Evolutionary conservation across 2,113 vertebrate species (phyloP).

Genomic region (Sinocyclocheilus grahami): DNA sequence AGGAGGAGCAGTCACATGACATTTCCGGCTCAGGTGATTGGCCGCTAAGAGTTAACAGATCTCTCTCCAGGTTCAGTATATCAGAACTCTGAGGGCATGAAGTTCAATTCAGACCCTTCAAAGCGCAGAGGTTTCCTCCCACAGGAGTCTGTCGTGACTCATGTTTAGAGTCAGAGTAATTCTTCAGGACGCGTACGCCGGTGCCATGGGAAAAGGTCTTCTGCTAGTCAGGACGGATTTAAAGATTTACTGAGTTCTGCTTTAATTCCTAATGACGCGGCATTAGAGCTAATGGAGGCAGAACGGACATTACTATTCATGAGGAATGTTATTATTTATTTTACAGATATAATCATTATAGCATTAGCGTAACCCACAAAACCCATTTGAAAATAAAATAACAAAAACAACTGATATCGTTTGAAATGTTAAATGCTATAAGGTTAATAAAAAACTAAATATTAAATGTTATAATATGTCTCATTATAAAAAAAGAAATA

Average conservation of each 20-base stretch:
- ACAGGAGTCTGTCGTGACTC: background rate
- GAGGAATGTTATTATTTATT: background rate
- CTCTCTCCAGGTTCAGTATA: background rate
- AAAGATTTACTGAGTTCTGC: conserved; percentile 16
- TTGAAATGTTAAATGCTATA: too few relatives aligned
- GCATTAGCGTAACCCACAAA: background rate
- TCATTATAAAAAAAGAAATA: too few relatives aligned
- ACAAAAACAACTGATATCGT: too few relatives aligned
- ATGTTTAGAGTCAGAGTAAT: background rate
- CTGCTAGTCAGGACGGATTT: background rate
- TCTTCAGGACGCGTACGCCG: background rate
- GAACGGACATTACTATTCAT: background rate
- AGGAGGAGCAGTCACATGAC: background rate
- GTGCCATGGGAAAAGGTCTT: background rate
- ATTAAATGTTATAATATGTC: too few relatives aligned
- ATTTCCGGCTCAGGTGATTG: background rate
- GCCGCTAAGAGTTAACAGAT: background rate
- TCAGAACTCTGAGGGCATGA: background rate
- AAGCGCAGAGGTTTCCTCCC: background rate
- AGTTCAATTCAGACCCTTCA: background rate
- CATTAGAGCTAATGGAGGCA: background rate
- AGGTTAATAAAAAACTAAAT: too few relatives aligned
- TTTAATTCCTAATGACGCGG: background rate
- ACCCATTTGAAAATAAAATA: too few relatives aligned
- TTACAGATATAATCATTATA: background rate